Base-by-base conservation (phyloP, 2,888 invertebrate species). In the Branchinecta sandiegonensis region DNA sequence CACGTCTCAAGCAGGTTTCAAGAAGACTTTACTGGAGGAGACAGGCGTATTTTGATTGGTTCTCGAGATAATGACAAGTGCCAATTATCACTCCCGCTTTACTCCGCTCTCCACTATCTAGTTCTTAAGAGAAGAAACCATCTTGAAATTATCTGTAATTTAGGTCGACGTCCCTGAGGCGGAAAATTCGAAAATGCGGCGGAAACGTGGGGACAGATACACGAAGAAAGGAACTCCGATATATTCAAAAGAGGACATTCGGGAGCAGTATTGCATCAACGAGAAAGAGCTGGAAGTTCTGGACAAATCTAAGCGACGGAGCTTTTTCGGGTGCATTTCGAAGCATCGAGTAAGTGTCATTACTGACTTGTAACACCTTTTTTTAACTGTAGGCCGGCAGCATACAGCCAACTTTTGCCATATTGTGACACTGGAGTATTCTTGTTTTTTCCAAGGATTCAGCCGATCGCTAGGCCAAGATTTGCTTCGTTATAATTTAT, bases 251-350 rank as follows among this genome's bases (percentile, higher is more conserved):
- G 83, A 89, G 80, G 90, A 90, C 81, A 92, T 94, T 78, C 84
- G 90, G 74, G 93, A 94, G 77, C 93, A 93, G 80, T 94, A 94
- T 81, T 94, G 93, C 81, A 90, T 94, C 80, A 92, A 88, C 77
- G 89, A 88, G 80, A 86, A 91, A 77, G 91, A 92, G 79, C 80
- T 93, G 78, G 88, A 89, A 76, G 85, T 87, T 74, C 83, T 92
- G 75, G 74, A 75, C 67, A 70, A 70, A 37, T 90, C 91, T 75
- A 77, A 81, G 70, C 78, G 80, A 74, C 63, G 67, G 37, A 77
- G 79, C 76, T 90, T 92, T 79, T 74, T 75, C 69, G 90, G 92
- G 73, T 93, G 92, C 78, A 83, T 92, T 74, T 90, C 90, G 48
- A 75, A 74, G 66, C 76, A 77, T 70, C 77, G 77, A 72, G 77